A percentile compares a stretch with the other conserved stretches of the same genome.
Evolutionary conservation across 2,113 vertebrate genomes (phyloP).

Genomic region (Chaenocephalus aceratus): DNA sequence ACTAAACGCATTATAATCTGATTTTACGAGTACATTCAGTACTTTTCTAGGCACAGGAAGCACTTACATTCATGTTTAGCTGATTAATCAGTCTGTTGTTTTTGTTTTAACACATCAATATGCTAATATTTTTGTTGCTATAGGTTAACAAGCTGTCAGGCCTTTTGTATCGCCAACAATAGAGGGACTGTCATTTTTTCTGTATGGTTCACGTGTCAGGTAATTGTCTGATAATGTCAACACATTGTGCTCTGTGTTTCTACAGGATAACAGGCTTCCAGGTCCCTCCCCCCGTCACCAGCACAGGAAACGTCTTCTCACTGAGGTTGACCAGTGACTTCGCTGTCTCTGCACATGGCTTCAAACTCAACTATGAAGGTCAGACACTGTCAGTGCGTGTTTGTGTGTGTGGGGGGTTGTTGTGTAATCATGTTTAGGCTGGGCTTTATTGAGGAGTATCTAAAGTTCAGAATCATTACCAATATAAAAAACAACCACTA

Average conservation of each 20-base stretch:
- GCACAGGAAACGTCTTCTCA: constrained; percentile 79
- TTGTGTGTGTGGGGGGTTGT: neutral
- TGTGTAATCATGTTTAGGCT: neutral
- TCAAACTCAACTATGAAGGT: constrained; percentile 84
- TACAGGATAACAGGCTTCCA: constrained; percentile 81
- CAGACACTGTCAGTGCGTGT: constrained; percentile 32
- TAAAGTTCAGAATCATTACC: neutral
- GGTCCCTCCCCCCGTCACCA: constrained; percentile 79
- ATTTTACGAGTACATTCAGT: neutral
- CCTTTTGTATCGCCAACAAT: constrained; percentile 7
- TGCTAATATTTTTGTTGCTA: constrained; percentile 14
- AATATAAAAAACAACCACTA: neutral
- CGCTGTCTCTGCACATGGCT: constrained; percentile 81
- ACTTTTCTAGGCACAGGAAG: neutral
- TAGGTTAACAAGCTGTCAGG: constrained; percentile 25
- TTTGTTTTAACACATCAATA: neutral
- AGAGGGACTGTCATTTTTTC: neutral
- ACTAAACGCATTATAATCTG: neutral
- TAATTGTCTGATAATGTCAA: constrained; percentile 21
- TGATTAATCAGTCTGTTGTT: neutral
- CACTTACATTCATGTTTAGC: neutral
- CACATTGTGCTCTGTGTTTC: constrained; percentile 27
- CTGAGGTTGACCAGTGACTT: constrained; percentile 81
- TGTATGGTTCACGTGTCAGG: neutral
- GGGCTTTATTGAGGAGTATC: neutral